Base-by-base conservation (phyloP, 2,113 vertebrate species). In the Vulpes ferrilata region DNA sequence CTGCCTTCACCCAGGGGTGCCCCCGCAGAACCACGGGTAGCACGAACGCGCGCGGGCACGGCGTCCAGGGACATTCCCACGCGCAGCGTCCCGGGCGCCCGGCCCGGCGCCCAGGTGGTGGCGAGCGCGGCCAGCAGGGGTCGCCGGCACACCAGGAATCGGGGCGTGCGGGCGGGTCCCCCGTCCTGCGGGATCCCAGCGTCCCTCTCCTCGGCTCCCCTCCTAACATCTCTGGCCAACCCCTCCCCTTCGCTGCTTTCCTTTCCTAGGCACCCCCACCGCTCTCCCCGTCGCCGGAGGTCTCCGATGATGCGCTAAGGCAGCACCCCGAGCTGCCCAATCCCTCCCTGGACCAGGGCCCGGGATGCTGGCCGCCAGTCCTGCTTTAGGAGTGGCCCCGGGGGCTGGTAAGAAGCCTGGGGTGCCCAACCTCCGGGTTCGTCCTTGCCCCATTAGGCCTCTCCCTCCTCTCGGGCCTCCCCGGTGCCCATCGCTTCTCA, bases 121-220 rank as follows among this genome's bases (percentile, higher is more conserved):
- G 69, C 11, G 35, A 2, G 16, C 0, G 7, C 16, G 78, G 83
- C 98, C 98, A 98, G 98, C 98, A 99, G 98, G 98, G 98, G 98
- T 98, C 98, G 98, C 98, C 97, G 60, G 98, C 97, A 98, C 98
- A 98, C 98, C 98, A 99, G 98, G 98, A 99, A 99, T 99, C 97
- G 95, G 90, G 84, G 35, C 96, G 88, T 35, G 65, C 95, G 35
- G 48, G 59, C 11, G 62, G 0, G 59, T 69, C 62, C 97, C 97
- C 43, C 59, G 59, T n/a, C 16, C 78, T 17, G 38, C 90, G 17
- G 11, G 48, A 25, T 0, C 1, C 67, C 76, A 90, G 86, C 35
- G 53, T 76, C 79, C 43, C 64, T 92, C 32, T 82, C 9, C 19
- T 48, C 16, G 13, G 35, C 48, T 90, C 38, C 76, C 9, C 43